phyloP scores from a whole-genome alignment of 2,888 invertebrate genomes.

The Polydrusus tereticollis region DNA sequence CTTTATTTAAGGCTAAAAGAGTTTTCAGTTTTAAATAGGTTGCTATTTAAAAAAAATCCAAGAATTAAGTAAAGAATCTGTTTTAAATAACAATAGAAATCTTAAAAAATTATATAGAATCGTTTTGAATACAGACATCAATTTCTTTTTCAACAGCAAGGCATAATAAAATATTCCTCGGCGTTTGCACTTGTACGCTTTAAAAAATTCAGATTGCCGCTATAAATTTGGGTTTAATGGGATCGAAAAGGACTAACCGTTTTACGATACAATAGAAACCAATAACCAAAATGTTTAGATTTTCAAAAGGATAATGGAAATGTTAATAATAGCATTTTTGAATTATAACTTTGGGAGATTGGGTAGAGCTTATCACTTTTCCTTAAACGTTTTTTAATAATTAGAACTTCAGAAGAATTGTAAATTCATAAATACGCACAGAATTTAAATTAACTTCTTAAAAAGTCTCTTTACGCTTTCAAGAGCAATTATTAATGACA shows the following conservation, averaged over 20 bases:
- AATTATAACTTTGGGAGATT: background rate
- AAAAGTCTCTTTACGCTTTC: too few species aligned
- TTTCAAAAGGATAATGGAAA: background rate
- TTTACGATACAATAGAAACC: constrained; percentile 31
- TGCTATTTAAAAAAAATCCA: too few species aligned
- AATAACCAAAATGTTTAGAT: constrained; percentile 15
- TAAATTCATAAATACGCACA: too few species aligned
- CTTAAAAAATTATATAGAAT: background rate
- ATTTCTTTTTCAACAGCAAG: background rate
- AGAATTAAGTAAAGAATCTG: too few species aligned
- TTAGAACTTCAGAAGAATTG: too few species aligned
- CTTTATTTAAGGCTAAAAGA: too few species aligned
- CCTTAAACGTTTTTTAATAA: too few species aligned
- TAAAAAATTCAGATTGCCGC: constrained; percentile 37
- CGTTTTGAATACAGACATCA: background rate
- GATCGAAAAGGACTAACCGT: constrained; percentile 41
- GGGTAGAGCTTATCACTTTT: background rate
- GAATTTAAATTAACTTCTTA: too few species aligned
- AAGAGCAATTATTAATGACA: too few species aligned
- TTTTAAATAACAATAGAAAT: background rate
- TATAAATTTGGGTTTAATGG: constrained; percentile 46
- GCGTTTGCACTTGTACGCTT: constrained; percentile 28
- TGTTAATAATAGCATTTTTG: background rate
- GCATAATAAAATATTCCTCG: constrained; percentile 38
- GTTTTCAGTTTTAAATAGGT: too few species aligned